Evolutionary conservation across 1,140 invertebrate genomes (phyloP).

Genomic region (Philaenus spumarius): DNA sequence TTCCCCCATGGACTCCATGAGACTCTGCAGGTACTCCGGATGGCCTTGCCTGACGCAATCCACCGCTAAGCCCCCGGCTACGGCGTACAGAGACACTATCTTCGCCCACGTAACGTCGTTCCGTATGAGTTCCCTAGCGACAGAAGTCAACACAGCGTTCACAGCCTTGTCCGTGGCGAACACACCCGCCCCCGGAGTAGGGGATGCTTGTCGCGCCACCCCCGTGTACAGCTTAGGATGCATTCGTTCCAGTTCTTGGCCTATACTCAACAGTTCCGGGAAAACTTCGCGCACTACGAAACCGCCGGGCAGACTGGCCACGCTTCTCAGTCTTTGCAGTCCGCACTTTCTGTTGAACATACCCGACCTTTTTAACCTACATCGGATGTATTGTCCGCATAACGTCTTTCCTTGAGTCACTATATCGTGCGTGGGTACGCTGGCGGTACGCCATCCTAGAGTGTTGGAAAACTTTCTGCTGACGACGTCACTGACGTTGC

Average conservation of each 20-base stretch:
- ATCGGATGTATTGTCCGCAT: conserved; percentile 58
- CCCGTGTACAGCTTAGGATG: conserved; percentile 47
- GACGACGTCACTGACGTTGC: conserved; percentile 63
- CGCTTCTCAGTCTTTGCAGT: conserved; percentile 54
- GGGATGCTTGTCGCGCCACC: conserved; percentile 34
- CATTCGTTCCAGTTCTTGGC: conserved; percentile 56
- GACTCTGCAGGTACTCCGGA: conserved; percentile 52
- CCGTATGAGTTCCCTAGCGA: conserved; percentile 37
- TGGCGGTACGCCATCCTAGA: conserved; percentile 54
- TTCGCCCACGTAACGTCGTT: conserved; percentile 24
- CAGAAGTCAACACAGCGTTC: conserved; percentile 46
- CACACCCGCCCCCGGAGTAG: conserved; percentile 42
- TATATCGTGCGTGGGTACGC: conserved; percentile 47
- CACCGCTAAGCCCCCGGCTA: conserved; percentile 59
- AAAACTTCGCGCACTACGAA: conserved; percentile 50
- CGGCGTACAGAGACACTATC: conserved; percentile 57
- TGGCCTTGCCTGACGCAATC: conserved; percentile 61
- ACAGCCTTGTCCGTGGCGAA: conserved; percentile 49
- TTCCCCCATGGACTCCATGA: conserved; percentile 52
- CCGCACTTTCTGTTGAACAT: conserved; percentile 62
- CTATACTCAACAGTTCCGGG: conserved; percentile 47
- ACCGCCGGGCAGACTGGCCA: conserved; percentile 44
- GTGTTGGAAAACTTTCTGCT: conserved; percentile 57
- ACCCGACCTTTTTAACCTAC: conserved; percentile 43
- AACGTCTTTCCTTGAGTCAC: conserved; percentile 51